A percentile compares a stretch with the other conserved stretches of the same genome.
phyloP scores from a whole-genome alignment of 2,888 invertebrate genomes.

The Lasioglossum morio region DNA sequence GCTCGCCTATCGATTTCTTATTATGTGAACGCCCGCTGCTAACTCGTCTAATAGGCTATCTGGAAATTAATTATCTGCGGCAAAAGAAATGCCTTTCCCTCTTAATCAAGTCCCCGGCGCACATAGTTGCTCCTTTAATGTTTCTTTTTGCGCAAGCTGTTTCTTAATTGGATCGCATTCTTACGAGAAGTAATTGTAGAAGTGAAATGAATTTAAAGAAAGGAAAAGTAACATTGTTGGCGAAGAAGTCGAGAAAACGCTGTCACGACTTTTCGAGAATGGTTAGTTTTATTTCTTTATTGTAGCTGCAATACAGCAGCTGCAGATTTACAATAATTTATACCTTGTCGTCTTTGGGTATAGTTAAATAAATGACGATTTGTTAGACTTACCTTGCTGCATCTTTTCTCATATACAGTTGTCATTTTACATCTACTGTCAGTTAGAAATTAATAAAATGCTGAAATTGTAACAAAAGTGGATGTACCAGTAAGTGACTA shows the following conservation, averaged over 20 bases:
- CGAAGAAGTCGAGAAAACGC: background rate
- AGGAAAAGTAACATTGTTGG: background rate
- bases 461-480: too few species aligned
- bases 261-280: background rate
- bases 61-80: background rate
- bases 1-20: background rate
- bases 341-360: too few species aligned
- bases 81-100: background rate
- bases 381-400: too few species aligned
- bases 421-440: too few species aligned
- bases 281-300: background rate
- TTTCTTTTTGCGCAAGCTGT: slow-evolving; percentile 5
- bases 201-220: background rate
- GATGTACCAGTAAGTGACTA: too few species aligned
- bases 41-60: background rate
- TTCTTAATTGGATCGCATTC: slow-evolving; percentile 3
- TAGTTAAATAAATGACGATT: too few species aligned
- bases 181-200: background rate
- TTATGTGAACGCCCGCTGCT: background rate
- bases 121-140: background rate
- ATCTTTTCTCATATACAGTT: too few species aligned
- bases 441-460: too few species aligned
- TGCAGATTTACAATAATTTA: too few species aligned
- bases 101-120: background rate
- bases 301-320: too few species aligned